Base-by-base conservation (phyloP, 64 coral and sea anemone species). In the Platygyra sinensis region DNA sequence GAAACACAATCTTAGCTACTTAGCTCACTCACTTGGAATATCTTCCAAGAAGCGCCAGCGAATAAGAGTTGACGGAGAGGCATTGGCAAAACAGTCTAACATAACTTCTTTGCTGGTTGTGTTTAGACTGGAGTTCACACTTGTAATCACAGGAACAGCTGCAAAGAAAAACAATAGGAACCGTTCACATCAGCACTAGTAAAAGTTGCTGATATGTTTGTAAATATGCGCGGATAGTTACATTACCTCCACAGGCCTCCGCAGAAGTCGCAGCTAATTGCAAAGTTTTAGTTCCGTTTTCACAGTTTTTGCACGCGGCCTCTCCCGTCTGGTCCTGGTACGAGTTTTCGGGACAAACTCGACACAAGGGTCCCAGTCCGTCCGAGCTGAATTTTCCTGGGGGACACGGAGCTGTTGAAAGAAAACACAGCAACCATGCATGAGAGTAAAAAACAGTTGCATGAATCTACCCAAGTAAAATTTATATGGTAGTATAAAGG, bases 311-410 rank as follows among this genome's bases (percentile, higher is more conserved):
- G 55, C 89, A 90, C 14, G 19, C 16, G 1, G 25, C 83, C 51
- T 72, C 64, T 52, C 65, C 74, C 10, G 89, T 28, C 20, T 72
- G 46, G 67, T 90, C 67, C 31, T 90, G 89, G 27, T 90, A 90
- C 19, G 79, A 67, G 69, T 83, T 28, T 39, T 83, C 83, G 29
- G 82, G 82, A 25, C 89, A 90, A 30, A 90, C 82, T 42, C 82
- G 80, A 16, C 79, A 90, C 2, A 90, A 39, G 1, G 89, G 67
- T 28, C 89, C 89, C 28, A 83, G 59, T 12, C 89, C 89, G 5
- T 72, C 73, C 31, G 80, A 54, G 5, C 78, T 82, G 31, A 74
- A 90, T n/a, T 82, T 60, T 12, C 89, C 89, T 13, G 89, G 22
- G 33, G 89, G 78, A 60, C 89, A 90, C 60, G 14, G 67, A 60